Evolutionary conservation across 2,113 vertebrate species (phyloP), one percentile per base, ranked within the genome.

Genomic region (Gymnarchus niloticus): DNA sequence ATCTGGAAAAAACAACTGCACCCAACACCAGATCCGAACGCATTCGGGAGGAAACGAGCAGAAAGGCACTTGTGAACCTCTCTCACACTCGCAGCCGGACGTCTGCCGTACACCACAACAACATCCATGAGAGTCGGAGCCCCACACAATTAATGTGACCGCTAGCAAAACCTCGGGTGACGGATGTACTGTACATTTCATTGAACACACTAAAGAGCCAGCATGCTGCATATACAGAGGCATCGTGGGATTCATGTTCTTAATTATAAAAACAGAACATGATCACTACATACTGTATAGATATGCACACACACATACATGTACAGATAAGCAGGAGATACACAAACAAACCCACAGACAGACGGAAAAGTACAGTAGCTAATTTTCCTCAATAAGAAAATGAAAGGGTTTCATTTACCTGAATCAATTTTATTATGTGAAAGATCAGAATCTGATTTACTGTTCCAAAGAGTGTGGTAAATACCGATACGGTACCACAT

Each of bases 291-390:
- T 21, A 57, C 12, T 10, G 8, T 57, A 57, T 57, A 57, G 23
- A 57, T 10, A 54, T 61, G 21, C 46, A 73, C 37, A 6, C 41
- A 84, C 51, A 57, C 87, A 85, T 46, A 69, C 65, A 48, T 37
- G n/a, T n/a, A n/a, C n/a, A n/a, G n/a, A n/a, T n/a, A n/a, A n/a
- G n/a, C n/a, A n/a, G n/a, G n/a, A n/a, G n/a, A 54, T 41, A 51
- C 56, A 83, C 73, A 85, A 48, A 56, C 57, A 86, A 57, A 78
- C 82, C 85, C 56, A 61, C 54, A 65, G 8, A 69, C 21, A 69
- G 1, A 14, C 19, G 3, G 8, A 69, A 69, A 25, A 9, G n/a
- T 21, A 81, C 48, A 9, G 77, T 48, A 46, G 19, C 49, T 51
- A 48, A 10, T 61, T 28, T 61, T 28, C 59, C 23, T 25, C 59